Conservation (phyloP, 2,113 vertebrate species). For the Phaethornis superciliosus region DNA sequence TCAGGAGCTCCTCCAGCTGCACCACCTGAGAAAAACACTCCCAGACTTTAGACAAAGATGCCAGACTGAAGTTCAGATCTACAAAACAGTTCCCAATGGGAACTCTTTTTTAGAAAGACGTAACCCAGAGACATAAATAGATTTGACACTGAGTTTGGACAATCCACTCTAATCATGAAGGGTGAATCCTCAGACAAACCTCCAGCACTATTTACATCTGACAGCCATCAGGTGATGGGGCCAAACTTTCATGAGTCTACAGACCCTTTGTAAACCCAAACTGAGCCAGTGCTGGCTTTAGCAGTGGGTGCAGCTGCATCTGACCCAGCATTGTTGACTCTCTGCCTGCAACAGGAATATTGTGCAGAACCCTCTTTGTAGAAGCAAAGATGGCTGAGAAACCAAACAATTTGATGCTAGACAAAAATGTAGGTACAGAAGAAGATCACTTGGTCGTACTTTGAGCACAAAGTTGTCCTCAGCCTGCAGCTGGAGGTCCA, state of each 20-base stretch:
- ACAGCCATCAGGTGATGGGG: neutral
- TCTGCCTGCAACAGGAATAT: neutral
- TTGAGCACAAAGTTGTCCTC: constrained; percentile 97
- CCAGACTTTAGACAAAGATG: neutral
- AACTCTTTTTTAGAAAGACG: neutral
- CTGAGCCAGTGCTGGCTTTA: neutral
- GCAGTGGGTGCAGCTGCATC: neutral
- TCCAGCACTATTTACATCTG: neutral
- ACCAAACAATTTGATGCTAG: neutral
- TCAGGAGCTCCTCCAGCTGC: constrained; percentile 93
- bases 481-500: constrained; percentile 88
- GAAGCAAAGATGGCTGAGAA: neutral
- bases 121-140: neutral
- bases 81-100: neutral
- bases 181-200: neutral
- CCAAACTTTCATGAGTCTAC: rapidly evolving
- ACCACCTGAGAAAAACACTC: constrained; percentile 80
- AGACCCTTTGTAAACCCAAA: neutral
- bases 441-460: constrained; percentile 56
- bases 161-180: rapidly evolving
- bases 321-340: neutral
- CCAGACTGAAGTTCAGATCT: neutral
- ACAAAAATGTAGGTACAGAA: neutral
- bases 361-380: neutral
- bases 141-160: neutral